Evolutionary conservation across 2,113 vertebrate genomes (phyloP).

Genomic region (Okapia johnstoni): DNA sequence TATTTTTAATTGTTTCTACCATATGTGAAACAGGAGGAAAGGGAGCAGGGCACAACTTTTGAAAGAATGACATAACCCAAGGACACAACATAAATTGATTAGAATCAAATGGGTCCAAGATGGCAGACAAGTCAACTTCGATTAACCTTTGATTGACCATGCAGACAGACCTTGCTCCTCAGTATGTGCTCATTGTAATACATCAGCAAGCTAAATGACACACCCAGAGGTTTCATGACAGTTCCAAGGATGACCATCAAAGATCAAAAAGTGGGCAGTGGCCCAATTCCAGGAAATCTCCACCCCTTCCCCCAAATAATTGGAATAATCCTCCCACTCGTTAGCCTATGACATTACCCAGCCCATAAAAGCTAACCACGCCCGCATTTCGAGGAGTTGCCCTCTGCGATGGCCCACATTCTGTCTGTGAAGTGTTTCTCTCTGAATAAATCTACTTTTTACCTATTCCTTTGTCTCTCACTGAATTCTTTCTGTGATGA

Average conservation of each 20-base stretch:
- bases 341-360: background rate
- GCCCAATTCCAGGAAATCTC: background rate
- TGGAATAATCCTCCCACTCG: background rate
- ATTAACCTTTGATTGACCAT: background rate
- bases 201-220: background rate
- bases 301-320: background rate
- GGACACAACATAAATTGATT: background rate
- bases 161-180: background rate
- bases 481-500: background rate
- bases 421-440: background rate
- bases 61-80: background rate
- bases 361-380: background rate
- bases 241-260: background rate
- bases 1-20: slow-evolving; percentile 13
- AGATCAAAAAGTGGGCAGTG: background rate
- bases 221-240: background rate
- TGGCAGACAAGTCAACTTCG: background rate
- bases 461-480: background rate
- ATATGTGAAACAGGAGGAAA: background rate
- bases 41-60: background rate
- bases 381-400: background rate
- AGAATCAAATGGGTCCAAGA: background rate
- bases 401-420: background rate
- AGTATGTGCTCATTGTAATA: background rate
- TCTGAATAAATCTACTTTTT: background rate